phyloP scores from a whole-genome alignment of 2,888 invertebrate genomes.

The Phragmatobia fuliginosa region DNA sequence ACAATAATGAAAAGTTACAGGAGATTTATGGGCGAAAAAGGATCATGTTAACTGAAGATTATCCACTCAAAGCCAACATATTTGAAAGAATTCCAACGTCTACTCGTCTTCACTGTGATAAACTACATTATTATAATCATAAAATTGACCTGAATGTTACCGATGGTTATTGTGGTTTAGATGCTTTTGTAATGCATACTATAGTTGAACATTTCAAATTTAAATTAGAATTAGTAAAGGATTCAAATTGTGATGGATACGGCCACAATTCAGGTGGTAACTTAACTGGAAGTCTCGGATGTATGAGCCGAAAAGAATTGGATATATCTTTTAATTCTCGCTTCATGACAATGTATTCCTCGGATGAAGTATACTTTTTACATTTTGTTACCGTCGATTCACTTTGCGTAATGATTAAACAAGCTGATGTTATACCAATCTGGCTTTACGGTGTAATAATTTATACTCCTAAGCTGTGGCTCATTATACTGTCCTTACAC shows the following conservation, averaged over 20 bases:
- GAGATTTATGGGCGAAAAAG: slow-evolving; percentile 29
- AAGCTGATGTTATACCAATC: slow-evolving; percentile 52
- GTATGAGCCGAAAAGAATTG: slow-evolving; percentile 52
- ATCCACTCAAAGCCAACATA: slow-evolving; percentile 60
- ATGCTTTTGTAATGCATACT: slow-evolving; percentile 64
- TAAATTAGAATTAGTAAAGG: slow-evolving; percentile 44
- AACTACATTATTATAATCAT: slow-evolving; percentile 49
- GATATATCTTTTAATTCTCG: slow-evolving; percentile 72
- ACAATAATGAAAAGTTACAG: slow-evolving; percentile 29
- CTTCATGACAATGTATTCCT: slow-evolving; percentile 60
- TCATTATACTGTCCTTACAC: slow-evolving; percentile 35
- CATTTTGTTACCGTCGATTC: slow-evolving; percentile 55
- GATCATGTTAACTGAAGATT: slow-evolving; percentile 50
- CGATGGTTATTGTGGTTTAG: slow-evolving; percentile 62
- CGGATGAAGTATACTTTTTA: slow-evolving; percentile 51
- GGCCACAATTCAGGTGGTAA: slow-evolving; percentile 49
- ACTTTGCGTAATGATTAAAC: slow-evolving; percentile 59
- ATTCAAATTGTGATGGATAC: slow-evolving; percentile 44
- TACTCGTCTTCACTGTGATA: slow-evolving; percentile 52
- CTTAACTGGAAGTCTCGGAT: slow-evolving; percentile 58
- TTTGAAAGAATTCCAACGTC: slow-evolving; percentile 67
- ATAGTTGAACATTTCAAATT: slow-evolving; percentile 58
- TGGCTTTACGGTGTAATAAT: slow-evolving; percentile 58
- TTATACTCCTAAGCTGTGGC: slow-evolving; percentile 31
- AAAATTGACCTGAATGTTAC: slow-evolving; percentile 44